Percentiles rank a stretch among this genome's conserved stretches.
Conservation (phyloP, 30 jellyfish, hydroid and myxozoan species). For the Aurelia aurita region DNA sequence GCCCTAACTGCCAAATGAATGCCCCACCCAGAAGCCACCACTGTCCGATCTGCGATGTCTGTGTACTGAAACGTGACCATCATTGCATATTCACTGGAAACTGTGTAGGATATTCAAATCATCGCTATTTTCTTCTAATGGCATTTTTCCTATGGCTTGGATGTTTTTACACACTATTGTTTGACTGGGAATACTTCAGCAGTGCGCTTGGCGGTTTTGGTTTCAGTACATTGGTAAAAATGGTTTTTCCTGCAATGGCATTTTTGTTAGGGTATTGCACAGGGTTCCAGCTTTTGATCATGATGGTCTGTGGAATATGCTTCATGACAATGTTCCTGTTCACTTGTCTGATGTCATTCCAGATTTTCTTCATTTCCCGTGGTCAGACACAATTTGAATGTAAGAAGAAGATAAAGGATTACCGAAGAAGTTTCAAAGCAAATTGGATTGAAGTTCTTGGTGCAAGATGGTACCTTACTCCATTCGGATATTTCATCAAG, state of each 20-base stretch:
- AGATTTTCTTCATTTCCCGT: conserved; percentile 83
- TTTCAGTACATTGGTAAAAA: conserved; percentile 42
- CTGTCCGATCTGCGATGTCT: conserved; percentile 89
- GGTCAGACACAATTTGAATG: conserved; percentile 98
- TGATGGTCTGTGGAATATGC: conserved; percentile 81
- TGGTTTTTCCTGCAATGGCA: conserved; percentile 84
- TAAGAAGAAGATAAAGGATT: conserved; percentile 72
- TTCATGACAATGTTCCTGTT: conserved; percentile 82
- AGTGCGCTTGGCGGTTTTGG: conserved; percentile 73
- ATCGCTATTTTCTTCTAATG: conserved; percentile 86
- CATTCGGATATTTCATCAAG: conserved; percentile 53
- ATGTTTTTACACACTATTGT: conserved; percentile 65
- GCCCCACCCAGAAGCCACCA: conserved; percentile 97
- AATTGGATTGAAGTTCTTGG: conserved; percentile 91
- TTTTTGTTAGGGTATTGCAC: conserved; percentile 74
- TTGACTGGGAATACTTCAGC: conserved; percentile 74
- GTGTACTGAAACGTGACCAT: conserved; percentile 92
- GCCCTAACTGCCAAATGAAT: conserved; percentile 88
- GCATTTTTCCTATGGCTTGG: conserved; percentile 88
- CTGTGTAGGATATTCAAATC: conserved; percentile 89
- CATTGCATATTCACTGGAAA: conserved; percentile 94
- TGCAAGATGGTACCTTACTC: conserved; percentile 83
- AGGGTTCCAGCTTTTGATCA: conserved; percentile 55
- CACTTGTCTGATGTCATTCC: conserved; percentile 86
- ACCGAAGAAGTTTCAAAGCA: conserved; percentile 32